phyloP scores from a whole-genome alignment of 2,797 vertebrate species.

The Xiphorhynchus erythropygius region DNA sequence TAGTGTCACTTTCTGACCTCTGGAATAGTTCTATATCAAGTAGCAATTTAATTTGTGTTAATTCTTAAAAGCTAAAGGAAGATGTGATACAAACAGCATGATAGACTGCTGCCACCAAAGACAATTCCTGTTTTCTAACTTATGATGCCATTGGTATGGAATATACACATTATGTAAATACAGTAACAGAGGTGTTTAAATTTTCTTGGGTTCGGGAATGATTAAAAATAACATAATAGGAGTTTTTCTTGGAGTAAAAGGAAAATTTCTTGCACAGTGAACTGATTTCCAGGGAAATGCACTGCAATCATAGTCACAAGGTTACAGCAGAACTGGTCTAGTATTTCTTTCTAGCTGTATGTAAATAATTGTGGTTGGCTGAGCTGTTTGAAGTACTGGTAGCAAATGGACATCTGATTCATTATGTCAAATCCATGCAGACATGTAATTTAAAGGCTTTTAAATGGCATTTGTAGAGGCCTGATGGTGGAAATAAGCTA shows the following conservation, averaged over 20 bases:
- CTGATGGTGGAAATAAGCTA: not conserved
- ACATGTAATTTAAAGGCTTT: not conserved
- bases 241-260: not conserved
- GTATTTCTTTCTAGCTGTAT: not conserved
- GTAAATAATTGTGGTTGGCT: not conserved
- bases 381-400: not conserved
- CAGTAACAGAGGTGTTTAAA: not conserved
- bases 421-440: rapidly evolving
- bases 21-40: not conserved
- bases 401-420: not conserved
- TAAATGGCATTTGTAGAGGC: not conserved
- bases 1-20: not conserved
- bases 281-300: not conserved
- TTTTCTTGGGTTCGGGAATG: not conserved
- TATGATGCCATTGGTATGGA: not conserved
- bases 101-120: not conserved
- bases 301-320: rapidly evolving
- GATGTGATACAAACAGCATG: not conserved
- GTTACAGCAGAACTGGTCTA: rapidly evolving
- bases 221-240: not conserved
- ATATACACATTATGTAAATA: not conserved
- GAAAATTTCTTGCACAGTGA: not conserved
- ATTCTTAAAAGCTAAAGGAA: not conserved
- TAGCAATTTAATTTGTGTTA: not conserved
- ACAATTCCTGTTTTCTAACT: not conserved